phyloP scores from a whole-genome alignment of 2,113 vertebrate genomes.

The Symphodus melops region DNA sequence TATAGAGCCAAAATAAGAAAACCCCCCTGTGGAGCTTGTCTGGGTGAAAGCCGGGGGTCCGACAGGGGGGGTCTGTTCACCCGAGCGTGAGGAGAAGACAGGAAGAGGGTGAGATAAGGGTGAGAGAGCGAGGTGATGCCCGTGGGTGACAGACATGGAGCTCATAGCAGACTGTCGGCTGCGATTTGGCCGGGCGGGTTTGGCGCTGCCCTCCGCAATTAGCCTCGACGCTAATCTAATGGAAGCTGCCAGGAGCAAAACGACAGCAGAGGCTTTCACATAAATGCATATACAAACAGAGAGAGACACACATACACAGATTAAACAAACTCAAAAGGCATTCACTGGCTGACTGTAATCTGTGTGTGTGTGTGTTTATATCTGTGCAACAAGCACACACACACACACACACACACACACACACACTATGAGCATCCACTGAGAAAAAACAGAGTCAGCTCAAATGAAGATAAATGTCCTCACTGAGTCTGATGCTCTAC shows the following conservation, averaged over 20 bases:
- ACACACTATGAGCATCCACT: constrained; percentile 22
- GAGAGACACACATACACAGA: not conserved
- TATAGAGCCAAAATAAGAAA: constrained; percentile 1
- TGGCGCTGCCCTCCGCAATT: constrained; percentile 64
- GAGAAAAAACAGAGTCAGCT: constrained; percentile 53
- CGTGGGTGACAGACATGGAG: constrained; percentile 46
- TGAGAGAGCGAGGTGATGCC: constrained; percentile 30
- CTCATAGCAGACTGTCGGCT: constrained; percentile 51
- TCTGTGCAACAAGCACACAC: constrained; percentile 19
- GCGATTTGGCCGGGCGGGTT: constrained; percentile 59
- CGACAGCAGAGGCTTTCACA: constrained; percentile 38
- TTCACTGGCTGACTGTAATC: constrained; percentile 31
- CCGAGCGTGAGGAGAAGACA: constrained; percentile 36
- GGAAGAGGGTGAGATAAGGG: constrained; percentile 12
- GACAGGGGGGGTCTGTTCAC: constrained; percentile 34
- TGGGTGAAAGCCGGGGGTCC: constrained; percentile 6
- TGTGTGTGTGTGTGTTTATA: constrained; percentile 16
- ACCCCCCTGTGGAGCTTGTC: constrained; percentile 14
- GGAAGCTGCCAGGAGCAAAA: constrained; percentile 50
- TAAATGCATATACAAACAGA: constrained; percentile 34
- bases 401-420: not conserved
- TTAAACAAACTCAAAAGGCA: constrained; percentile 44
- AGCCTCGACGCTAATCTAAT: constrained; percentile 64
- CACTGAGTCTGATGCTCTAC: constrained; percentile 45
- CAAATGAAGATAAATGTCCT: constrained; percentile 73